A percentile compares a stretch with the other conserved stretches of the same genome.
Evolutionary conservation across 2,797 vertebrate species (phyloP).

Genomic region (Dicrostonyx torquatus): DNA sequence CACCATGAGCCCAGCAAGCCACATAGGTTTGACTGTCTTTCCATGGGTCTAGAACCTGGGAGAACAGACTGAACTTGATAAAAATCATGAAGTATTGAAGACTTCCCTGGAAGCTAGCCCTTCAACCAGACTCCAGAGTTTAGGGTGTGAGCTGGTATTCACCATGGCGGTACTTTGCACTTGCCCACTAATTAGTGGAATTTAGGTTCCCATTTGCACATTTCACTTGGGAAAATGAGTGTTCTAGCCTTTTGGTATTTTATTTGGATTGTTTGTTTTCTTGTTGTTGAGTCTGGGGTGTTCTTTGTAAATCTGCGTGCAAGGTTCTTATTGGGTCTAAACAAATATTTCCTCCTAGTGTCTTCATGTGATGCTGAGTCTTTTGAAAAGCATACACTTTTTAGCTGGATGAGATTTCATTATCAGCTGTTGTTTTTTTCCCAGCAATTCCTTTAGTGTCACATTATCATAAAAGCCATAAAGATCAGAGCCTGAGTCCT

Average conservation of each 20-base stretch:
- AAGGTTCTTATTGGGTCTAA: neutral
- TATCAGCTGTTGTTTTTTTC: neutral
- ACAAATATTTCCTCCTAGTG: neutral
- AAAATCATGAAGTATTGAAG: neutral
- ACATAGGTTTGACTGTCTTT: neutral
- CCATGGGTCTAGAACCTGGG: neutral
- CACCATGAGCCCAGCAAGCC: neutral
- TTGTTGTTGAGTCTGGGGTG: neutral
- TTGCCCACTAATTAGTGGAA: neutral
- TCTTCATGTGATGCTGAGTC: neutral
- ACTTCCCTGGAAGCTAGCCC: neutral
- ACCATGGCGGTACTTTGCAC: neutral
- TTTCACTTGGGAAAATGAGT: neutral
- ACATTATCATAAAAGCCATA: neutral
- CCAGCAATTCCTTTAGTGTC: neutral
- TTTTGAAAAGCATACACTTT: neutral
- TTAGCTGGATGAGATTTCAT: neutral
- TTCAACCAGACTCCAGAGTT: neutral
- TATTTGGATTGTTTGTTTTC: neutral
- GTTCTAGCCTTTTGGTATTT: neutral
- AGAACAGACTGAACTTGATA: neutral
- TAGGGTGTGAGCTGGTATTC: neutral
- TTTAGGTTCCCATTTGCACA: neutral
- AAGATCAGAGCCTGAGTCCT: neutral
- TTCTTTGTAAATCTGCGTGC: neutral